Conservation (phyloP, 2,888 invertebrate species). For the Caenorhabditis sp. region DNA sequence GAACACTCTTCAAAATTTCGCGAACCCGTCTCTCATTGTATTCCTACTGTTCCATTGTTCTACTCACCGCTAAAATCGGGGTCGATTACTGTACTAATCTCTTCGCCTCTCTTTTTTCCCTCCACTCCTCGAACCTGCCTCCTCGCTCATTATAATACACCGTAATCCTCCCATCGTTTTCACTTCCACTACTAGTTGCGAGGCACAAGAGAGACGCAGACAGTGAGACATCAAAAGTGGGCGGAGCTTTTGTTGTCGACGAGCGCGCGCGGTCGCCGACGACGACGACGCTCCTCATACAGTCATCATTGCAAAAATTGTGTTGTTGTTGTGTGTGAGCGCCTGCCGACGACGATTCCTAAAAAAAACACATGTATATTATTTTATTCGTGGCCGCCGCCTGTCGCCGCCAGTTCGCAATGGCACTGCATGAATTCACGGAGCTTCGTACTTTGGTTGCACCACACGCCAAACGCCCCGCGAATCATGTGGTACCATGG, state of each 20-base stretch:
- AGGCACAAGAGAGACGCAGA: slow-evolving; percentile 1
- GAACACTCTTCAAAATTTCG: no score
- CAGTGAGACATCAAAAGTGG: slow-evolving; percentile 1
- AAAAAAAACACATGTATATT: neutral
- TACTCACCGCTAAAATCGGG: neutral
- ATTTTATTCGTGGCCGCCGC: neutral
- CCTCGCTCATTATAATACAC: neutral
- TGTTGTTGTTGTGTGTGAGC: neutral
- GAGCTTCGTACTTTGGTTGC: slow-evolving; percentile 4
- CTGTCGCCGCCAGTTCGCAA: slow-evolving; percentile 38
- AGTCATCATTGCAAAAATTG: slow-evolving; percentile 8
- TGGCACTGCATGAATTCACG: slow-evolving; percentile 65
- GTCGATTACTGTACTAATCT: neutral
- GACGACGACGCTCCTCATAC: slow-evolving; percentile 13
- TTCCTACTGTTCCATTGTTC: neutral
- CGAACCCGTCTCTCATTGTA: neutral
- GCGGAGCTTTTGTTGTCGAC: slow-evolving; percentile 10
- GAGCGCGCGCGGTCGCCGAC: neutral
- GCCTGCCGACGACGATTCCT: neutral
- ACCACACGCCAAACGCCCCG: slow-evolving; percentile 6
- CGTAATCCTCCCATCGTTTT: slow-evolving; percentile 8
- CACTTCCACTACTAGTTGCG: neutral
- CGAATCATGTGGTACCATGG: slow-evolving; percentile 46
- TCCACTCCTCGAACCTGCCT: neutral
- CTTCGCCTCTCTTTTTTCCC: neutral